Percentiles rank a stretch among this genome's conserved stretches.
Evolutionary conservation across 2,888 invertebrate genomes (phyloP).

Genomic region (Sussaba pulchella): DNA sequence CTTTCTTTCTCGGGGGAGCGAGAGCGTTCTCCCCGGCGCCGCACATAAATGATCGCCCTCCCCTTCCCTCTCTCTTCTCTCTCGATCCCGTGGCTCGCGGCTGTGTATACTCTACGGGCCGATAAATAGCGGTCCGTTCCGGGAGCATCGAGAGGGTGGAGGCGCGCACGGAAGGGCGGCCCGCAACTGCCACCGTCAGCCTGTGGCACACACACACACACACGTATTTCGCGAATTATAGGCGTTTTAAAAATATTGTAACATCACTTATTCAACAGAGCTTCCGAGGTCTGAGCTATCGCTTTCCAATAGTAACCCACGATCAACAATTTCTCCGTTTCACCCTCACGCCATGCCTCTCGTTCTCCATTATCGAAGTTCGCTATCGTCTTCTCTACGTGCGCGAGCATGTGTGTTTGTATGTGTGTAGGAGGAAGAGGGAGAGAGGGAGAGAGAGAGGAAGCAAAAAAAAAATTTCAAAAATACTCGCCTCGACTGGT

Average conservation of each 20-base stretch:
- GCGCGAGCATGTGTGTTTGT: too few species aligned
- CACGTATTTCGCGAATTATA: slow-evolving; percentile 79
- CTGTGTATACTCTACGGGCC: slow-evolving; percentile 82
- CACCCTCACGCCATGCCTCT: slow-evolving; percentile 12
- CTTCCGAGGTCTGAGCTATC: slow-evolving; percentile 80
- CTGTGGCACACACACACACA: slow-evolving; percentile 64
- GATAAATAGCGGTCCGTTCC: slow-evolving; percentile 83
- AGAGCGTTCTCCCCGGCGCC: slow-evolving; percentile 57
- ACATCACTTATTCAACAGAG: slow-evolving; percentile 83
- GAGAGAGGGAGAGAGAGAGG: not conserved
- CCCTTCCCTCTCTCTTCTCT: slow-evolving; percentile 80
- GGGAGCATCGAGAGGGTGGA: slow-evolving; percentile 72
- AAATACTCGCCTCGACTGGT: slow-evolving; percentile 11
- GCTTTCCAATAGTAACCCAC: slow-evolving; percentile 83
- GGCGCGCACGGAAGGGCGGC: slow-evolving; percentile 39
- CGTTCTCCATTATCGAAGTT: slow-evolving; percentile 79
- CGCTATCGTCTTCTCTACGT: not conserved
- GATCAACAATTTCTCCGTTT: slow-evolving; percentile 81
- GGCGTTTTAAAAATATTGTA: slow-evolving; percentile 85
- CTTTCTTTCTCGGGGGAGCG: not conserved
- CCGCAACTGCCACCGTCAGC: slow-evolving; percentile 31
- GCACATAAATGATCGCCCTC: slow-evolving; percentile 81
- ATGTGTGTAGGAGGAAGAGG: too few species aligned
- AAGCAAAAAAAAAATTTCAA: slow-evolving; percentile 17
- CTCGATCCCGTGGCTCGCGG: slow-evolving; percentile 68